phyloP scores from a whole-genome alignment of 1,140 invertebrate genomes.

The Mycetomoellerius zeteki region DNA sequence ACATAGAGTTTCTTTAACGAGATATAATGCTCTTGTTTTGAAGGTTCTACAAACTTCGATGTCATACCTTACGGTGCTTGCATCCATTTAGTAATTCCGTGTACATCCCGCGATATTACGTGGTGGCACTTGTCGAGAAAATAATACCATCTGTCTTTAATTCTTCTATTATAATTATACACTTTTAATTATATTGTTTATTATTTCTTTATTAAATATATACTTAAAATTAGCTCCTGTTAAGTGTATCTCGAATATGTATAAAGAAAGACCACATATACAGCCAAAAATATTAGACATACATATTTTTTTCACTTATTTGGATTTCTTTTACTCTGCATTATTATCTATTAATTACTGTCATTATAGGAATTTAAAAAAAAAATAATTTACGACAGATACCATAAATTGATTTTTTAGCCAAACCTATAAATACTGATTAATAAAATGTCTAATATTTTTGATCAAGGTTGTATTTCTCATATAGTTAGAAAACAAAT shows the following conservation, averaged over 20 bases:
- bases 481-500: background rate
- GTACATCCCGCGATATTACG: background rate
- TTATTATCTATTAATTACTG: too few relatives aligned
- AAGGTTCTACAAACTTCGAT: slow-evolving; percentile 47
- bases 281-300: too few relatives aligned
- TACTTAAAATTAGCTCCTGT: background rate
- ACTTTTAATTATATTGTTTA: background rate
- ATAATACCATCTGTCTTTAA: background rate
- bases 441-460: too few relatives aligned
- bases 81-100: background rate
- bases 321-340: too few relatives aligned
- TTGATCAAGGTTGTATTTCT: too few relatives aligned
- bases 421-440: too few relatives aligned
- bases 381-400: too few relatives aligned
- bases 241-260: too few relatives aligned
- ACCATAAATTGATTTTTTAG: too few relatives aligned
- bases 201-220: background rate
- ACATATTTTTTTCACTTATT: too few relatives aligned
- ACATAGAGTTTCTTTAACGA: background rate
- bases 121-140: background rate
- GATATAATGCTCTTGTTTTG: background rate
- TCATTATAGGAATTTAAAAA: too few relatives aligned
- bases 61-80: slow-evolving; percentile 41
- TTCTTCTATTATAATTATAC: background rate
- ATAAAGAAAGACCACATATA: background rate